Base-by-base conservation (phyloP, 2,888 invertebrate genomes). In the Drosophila merina region DNA sequence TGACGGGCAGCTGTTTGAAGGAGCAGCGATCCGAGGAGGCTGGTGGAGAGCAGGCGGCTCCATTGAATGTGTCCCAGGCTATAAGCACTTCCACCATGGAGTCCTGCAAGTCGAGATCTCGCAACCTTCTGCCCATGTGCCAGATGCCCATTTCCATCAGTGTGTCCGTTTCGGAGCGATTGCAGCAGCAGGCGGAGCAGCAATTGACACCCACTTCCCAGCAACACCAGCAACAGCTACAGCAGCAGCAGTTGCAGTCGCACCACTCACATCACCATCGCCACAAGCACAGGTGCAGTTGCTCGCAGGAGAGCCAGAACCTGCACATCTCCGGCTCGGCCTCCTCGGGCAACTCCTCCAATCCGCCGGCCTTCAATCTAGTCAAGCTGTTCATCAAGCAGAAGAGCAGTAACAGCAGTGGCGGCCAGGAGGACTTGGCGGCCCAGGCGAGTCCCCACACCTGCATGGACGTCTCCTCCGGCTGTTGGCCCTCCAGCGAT, bases 371-470 rank as follows among this genome's bases (percentile, higher is more conserved):
- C 77, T 95, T 97, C 90, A 97, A 95, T 91, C 93, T 97, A 88
- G 96, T 97, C 45, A 96, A 96, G 91, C 93, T 97, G 75, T 97
- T 97, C 89, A 97, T 97, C 93, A 97, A 97, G 91, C 97, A 97
- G 89, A 96, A 96, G 91, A 96, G 96, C 90, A 94, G 94, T 92
- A 62, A 58, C 48, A 89, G 80, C 74, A 89, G 88, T 71, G 96
- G 96, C 76, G 95, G 95, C 58, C 96, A 96, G 90, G 90, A 90
- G 57, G 77, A 82, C 2, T 75, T 84, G 38, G 75, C 45, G 0
- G 70, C 75, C 3, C 90, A 89, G 44, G 77, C 88, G 3, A 86
- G 90, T 56, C 80, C 79, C 10, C 88, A 89, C 38, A 95, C 94
- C 80, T 94, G 94, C 57, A 94, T 96, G 93, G 96, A 96, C 90